phyloP scores from a whole-genome alignment of 1,140 invertebrate genomes.

The Drosophila varians region DNA sequence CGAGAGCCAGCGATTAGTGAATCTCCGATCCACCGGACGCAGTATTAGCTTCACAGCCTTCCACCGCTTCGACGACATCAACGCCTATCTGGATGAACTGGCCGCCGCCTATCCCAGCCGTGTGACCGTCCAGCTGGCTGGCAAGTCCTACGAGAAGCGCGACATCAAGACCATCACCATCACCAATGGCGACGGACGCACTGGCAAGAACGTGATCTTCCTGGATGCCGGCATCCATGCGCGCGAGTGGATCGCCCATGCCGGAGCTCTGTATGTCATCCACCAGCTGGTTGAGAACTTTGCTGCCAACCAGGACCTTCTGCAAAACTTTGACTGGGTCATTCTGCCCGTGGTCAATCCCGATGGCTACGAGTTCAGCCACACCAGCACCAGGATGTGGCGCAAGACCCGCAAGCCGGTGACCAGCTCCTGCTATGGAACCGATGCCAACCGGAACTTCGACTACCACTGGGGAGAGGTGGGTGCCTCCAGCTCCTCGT shows the following conservation, averaged over 20 bases:
- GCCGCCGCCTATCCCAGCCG: constrained; percentile 83
- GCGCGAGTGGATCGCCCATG: constrained; percentile 89
- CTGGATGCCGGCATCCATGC: constrained; percentile 87
- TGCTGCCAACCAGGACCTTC: constrained; percentile 79
- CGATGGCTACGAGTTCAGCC: constrained; percentile 84
- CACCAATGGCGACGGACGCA: constrained; percentile 77
- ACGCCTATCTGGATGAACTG: constrained; percentile 84
- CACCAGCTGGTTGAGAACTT: constrained; percentile 86
- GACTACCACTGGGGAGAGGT: constrained; percentile 87
- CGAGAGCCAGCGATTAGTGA: constrained; percentile 43
- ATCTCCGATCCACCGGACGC: constrained; percentile 34
- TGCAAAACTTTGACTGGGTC: constrained; percentile 86
- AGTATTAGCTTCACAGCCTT: constrained; percentile 63
- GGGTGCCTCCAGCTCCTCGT: constrained; percentile 87
- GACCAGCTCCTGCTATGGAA: constrained; percentile 84
- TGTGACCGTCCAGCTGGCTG: constrained; percentile 83
- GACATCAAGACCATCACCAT: constrained; percentile 85
- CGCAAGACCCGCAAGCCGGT: constrained; percentile 84
- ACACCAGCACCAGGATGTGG: constrained; percentile 84
- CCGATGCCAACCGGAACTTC: constrained; percentile 88
- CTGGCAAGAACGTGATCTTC: constrained; percentile 85
- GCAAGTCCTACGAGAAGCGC: constrained; percentile 84
- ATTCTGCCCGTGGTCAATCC: constrained; percentile 86
- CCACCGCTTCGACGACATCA: constrained; percentile 83
- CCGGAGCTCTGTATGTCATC: constrained; percentile 87